phyloP scores from a whole-genome alignment of 2,113 vertebrate genomes.

The Pyrgilauda ruficollis region DNA sequence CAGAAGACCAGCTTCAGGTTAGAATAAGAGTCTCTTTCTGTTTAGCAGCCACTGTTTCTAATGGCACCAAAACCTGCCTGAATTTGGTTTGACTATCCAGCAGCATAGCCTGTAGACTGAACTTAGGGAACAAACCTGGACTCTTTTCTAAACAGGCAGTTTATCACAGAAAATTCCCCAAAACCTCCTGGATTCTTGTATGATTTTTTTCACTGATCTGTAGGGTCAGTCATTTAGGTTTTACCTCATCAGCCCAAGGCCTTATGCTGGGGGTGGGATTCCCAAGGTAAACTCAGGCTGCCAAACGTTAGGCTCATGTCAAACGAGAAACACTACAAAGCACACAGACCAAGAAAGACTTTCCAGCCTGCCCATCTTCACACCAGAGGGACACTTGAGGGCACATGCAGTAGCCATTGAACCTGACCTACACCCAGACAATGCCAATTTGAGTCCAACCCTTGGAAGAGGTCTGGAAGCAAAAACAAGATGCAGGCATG shows the following conservation, averaged over 20 bases:
- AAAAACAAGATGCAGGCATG: constrained; percentile 17
- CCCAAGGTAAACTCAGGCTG: constrained; percentile 22
- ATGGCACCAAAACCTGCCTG: neutral
- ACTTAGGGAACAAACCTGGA: neutral
- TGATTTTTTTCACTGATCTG: neutral
- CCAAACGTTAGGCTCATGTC: neutral
- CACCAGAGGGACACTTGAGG: neutral
- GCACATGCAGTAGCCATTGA: constrained; percentile 37
- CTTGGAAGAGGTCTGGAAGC: constrained; percentile 49
- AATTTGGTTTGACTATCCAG: neutral
- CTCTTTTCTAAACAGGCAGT: neutral
- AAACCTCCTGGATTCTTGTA: neutral
- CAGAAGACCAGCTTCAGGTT: neutral
- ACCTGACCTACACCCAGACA: constrained; percentile 61
- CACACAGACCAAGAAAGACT: constrained; percentile 9
- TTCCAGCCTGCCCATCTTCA: constrained; percentile 48
- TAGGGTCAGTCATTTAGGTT: neutral
- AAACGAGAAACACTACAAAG: neutral
- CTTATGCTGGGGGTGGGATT: neutral
- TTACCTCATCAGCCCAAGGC: neutral
- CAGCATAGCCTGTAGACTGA: neutral
- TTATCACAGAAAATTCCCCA: neutral
- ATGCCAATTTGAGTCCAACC: constrained; percentile 43
- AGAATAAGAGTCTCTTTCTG: neutral
- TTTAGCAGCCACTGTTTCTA: constrained; percentile 39